A percentile compares a stretch with the other conserved stretches of the same genome.
These are phyloP conservation scores for Leuctra nigra DNA, from an alignment of 2,888 invertebrate species.

Conservation along the genomic window DNA sequence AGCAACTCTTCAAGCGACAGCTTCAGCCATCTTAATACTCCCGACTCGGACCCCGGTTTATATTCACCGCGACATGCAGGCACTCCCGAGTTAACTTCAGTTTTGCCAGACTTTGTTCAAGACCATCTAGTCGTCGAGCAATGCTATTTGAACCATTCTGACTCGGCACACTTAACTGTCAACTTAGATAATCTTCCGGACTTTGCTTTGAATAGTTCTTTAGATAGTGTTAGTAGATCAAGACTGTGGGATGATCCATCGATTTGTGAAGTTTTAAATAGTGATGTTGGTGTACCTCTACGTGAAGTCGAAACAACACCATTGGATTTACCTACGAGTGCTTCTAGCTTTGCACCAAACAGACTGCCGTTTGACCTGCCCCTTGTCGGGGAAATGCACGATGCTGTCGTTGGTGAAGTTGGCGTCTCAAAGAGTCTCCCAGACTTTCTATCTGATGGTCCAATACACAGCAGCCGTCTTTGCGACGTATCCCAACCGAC, in stretches of 20 bases:
- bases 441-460: constrained; percentile 65
- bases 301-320: not conserved
- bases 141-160: constrained; percentile 49
- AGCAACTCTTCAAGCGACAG: constrained; percentile 30
- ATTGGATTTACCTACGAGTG: not conserved
- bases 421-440: constrained; percentile 52
- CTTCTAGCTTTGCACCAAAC: not conserved
- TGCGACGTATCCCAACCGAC: not conserved
- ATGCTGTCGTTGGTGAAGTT: constrained; percentile 19
- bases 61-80: constrained; percentile 21
- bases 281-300: not conserved
- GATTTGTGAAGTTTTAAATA: too few relatives aligned
- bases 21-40: constrained; percentile 8
- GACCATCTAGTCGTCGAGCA: constrained; percentile 81
- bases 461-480: constrained; percentile 42
- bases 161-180: constrained; percentile 44
- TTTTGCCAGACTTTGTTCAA: constrained; percentile 81
- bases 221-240: not conserved
- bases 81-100: constrained; percentile 43
- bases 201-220: constrained; percentile 27
- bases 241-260: constrained; percentile 22
- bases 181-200: constrained; percentile 60
- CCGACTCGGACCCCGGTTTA: constrained; percentile 22
- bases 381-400: constrained; percentile 18
- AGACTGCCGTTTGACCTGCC: constrained; percentile 27